phyloP scores from a whole-genome alignment of 2,888 invertebrate genomes.

The Himalopsyche japonica region DNA sequence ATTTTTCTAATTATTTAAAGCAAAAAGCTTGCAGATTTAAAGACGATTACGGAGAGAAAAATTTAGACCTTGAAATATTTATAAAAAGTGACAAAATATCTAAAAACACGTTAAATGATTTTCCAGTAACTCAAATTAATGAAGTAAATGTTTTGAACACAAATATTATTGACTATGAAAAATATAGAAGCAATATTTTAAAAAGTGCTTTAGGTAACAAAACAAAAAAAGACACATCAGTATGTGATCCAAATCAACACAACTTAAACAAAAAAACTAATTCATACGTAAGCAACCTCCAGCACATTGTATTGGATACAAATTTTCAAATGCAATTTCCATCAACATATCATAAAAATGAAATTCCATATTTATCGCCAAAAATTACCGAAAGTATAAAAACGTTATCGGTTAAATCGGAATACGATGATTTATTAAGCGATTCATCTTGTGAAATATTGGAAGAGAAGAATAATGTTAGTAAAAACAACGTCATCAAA shows the following conservation, averaged over 20 bases:
- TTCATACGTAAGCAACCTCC: background rate
- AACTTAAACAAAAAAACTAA: background rate
- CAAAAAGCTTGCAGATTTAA: background rate
- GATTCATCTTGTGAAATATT: conserved; percentile 18
- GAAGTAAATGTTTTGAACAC: background rate
- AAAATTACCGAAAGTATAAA: background rate
- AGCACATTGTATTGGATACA: background rate
- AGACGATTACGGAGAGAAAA: background rate
- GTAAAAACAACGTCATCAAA: background rate
- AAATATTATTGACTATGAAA: background rate
- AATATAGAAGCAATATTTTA: background rate
- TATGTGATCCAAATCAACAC: background rate
- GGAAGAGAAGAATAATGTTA: background rate
- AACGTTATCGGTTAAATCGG: background rate
- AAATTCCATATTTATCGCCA: background rate
- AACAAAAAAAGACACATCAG: background rate
- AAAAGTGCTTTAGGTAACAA: background rate
- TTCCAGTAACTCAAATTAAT: background rate
- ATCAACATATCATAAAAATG: background rate
- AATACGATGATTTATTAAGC: conserved; percentile 6
- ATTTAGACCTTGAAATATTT: conserved; percentile 30
- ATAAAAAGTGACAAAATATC: conserved; percentile 36
- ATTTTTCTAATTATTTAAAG: background rate
- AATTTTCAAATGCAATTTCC: background rate
- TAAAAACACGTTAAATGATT: conserved; percentile 10